A percentile compares a stretch with the other conserved stretches of the same genome.
Evolutionary conservation across 2,113 vertebrate species (phyloP).

Genomic region (Genyomyrus donnyi): DNA sequence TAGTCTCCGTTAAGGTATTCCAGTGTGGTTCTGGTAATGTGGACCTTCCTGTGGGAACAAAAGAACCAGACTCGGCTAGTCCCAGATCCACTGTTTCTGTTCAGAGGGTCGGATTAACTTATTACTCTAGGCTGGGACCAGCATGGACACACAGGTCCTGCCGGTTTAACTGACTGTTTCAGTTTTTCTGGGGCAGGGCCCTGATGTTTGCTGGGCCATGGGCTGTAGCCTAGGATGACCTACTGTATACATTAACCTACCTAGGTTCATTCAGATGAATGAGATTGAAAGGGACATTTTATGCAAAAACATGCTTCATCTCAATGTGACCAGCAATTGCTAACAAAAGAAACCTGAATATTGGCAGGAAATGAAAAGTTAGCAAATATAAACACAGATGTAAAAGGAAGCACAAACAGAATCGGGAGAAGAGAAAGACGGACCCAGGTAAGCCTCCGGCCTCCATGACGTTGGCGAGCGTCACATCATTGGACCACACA

Average conservation of each 20-base stretch:
- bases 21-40: slow-evolving; percentile 89
- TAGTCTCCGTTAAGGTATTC: slow-evolving; percentile 96
- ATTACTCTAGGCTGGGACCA: not conserved
- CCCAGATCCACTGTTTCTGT: not conserved
- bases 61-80: slow-evolving; percentile 2
- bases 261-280: not conserved
- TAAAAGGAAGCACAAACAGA: not conserved
- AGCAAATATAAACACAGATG: not conserved
- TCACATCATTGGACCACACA: slow-evolving; percentile 97
- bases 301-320: not conserved
- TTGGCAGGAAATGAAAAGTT: not conserved
- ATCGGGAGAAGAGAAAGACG: slow-evolving; percentile 41
- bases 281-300: not conserved
- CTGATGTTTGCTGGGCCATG: not conserved
- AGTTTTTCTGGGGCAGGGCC: not conserved
- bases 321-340: not conserved
- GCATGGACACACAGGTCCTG: not conserved
- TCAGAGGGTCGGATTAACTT: not conserved
- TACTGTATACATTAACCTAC: not conserved
- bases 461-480: slow-evolving; percentile 96
- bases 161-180: not conserved
- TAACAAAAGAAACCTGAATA: not conserved
- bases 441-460: slow-evolving; percentile 93
- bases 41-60: slow-evolving; percentile 78
- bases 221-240: not conserved